Conservation (phyloP, 2,888 invertebrate genomes). For the Dicranocentrus wangi region DNA sequence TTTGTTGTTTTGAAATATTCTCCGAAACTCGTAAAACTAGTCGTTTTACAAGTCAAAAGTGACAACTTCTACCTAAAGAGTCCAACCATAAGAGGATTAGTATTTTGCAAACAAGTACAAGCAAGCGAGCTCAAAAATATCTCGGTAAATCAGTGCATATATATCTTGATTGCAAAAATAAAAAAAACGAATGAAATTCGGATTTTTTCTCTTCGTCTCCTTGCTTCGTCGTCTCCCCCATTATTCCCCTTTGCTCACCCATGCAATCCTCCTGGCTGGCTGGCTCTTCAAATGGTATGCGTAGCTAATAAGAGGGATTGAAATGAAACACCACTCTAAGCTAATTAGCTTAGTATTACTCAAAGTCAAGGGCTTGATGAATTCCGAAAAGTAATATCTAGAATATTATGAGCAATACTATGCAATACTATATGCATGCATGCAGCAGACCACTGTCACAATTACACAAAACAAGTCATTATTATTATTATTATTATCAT, state of each 20-base stretch:
- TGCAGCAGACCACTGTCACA: constrained; percentile 9
- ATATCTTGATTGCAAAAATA: constrained; percentile 40
- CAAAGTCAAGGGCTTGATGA: background rate
- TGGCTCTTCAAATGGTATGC: too few species aligned
- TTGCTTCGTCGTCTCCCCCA: constrained; percentile 2
- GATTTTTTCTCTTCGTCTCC: constrained; percentile 6
- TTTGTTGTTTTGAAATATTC: constrained; percentile 60
- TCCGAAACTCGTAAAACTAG: constrained; percentile 62
- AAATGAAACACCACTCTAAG: background rate
- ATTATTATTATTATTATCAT: too few species aligned
- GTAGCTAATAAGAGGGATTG: background rate
- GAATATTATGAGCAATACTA: constrained; percentile 10
- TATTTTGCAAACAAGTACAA: constrained; percentile 51
- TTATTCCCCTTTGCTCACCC: background rate
- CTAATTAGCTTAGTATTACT: constrained; percentile 10
- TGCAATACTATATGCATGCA: too few species aligned
- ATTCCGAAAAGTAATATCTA: constrained; percentile 21
- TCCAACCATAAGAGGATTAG: constrained; percentile 52
- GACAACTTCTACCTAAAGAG: constrained; percentile 57
- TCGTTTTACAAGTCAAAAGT: constrained; percentile 63
- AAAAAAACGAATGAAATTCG: too few species aligned
- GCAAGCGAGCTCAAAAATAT: constrained; percentile 40
- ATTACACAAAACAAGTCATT: constrained; percentile 14
- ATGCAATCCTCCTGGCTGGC: background rate
- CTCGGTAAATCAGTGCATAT: constrained; percentile 40